Evolutionary conservation across 1,140 invertebrate genomes (phyloP), one percentile per base, ranked within the genome.

Genomic region (Lepidurus arcticus): DNA sequence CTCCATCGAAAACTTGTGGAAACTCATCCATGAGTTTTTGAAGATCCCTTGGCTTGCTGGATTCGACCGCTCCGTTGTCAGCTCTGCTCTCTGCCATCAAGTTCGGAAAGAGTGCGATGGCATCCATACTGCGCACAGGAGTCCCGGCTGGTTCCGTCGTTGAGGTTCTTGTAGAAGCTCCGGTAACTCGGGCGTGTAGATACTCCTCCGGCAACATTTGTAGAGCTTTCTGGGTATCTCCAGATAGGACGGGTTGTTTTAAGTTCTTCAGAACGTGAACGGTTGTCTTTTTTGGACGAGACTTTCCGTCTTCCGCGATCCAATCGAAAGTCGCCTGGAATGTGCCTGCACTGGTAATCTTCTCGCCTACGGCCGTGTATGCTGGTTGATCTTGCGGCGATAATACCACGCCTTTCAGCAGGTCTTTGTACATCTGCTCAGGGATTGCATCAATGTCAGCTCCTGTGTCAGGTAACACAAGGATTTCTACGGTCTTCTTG

Each of bases 261-360:
- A 76, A 11, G 45, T 76, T 47, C 16, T 76, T 44, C 3, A 76
- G 26, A 0, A 76, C 75, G 75, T 76, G 75, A 76, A 76, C 43
- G 8, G 7, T 0, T n/a, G 16, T 44, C 24, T 43, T 76, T 44
- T 13, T 21, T 44, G 43, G 75, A 10, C 21, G 76, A 5, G 11
- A 45, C n/a, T n/a, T n/a, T n/a, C n/a, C n/a, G n/a, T n/a, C n/a
- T n/a, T n/a, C n/a, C n/a, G n/a, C n/a, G n/a, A n/a, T n/a, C n/a
- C n/a, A n/a, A n/a, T n/a, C n/a, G n/a, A n/a, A n/a, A n/a, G n/a
- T n/a, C n/a, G n/a, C n/a, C n/a, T n/a, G n/a, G n/a, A n/a, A n/a
- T n/a, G n/a, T n/a, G n/a, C n/a, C n/a, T n/a, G n/a, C n/a, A n/a
- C n/a, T n/a, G n/a, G n/a, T n/a, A n/a, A n/a, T n/a, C n/a, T n/a